Evolutionary conservation across 2,888 invertebrate species (phyloP), one percentile per base, ranked within the genome.

Genomic region (Smittia sp.): DNA sequence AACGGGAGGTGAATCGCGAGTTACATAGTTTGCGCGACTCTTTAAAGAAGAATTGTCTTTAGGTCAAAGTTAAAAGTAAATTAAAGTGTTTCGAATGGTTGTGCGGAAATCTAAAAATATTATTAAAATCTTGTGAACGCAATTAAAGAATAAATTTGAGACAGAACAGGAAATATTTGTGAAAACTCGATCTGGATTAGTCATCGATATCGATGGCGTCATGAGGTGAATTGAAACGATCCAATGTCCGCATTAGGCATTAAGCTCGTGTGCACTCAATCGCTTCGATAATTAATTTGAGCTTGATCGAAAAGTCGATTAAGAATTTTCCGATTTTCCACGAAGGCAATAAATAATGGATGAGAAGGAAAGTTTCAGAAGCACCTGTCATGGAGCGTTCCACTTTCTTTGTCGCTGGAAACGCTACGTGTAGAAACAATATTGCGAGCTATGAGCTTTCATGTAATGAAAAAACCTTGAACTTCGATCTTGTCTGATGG

Each of bases 401-500:
- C 11, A 46, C 4, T 46, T 46, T 11, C n/a, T 46, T 46, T 3
- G 6, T 58, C 24, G 58, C 13, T 22, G 22, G 24, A 24, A 58
- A 58, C 15, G 20, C 24, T 58, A 58, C 6, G 22, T 20, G 24
- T 18, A 46, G 24, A 41, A 41, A 52, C 6, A 24, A 39, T n/a
- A 7, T 52, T 1, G 13, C 9, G 39, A 15, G 4, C 13, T 22
- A 22, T 68, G 15, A 22, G 52, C 22, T 11, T 25, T 22, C 68
- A 68, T 46, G 68, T 46, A 46, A 46, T 0, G 24, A 25, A 13
- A 15, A 41, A 68, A 68, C 68, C 68, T 68, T 68, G 68, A 68
- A 68, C 68, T 68, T 22, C 7, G 41, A 25, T 24, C 41, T 46
- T 68, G 52, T 52, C 68, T 68, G 68, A 46, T 68, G 68, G 68